A percentile compares a stretch with the other conserved stretches of the same genome.
Evolutionary conservation across 1,140 invertebrate genomes (phyloP).

Genomic region (Eueides isabella): DNA sequence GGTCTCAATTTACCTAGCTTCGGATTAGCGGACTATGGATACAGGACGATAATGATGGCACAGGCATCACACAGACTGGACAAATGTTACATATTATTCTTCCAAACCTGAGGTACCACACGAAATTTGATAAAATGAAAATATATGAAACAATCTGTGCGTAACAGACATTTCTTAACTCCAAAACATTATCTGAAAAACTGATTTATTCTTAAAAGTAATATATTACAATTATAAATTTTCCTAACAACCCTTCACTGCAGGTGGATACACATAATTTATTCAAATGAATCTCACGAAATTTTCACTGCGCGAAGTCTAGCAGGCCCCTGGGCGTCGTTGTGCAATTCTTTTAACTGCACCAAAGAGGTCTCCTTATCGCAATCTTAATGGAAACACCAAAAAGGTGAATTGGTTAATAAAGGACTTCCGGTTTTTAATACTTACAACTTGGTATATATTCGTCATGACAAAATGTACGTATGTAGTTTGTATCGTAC

Average conservation of each 20-base stretch:
- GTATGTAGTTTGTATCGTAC: background rate
- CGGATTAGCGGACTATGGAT: no score
- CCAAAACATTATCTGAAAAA: background rate
- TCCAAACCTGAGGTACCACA: no score
- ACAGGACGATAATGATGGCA: no score
- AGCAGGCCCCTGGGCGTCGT: slow-evolving; percentile 68
- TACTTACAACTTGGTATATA: background rate
- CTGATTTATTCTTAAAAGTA: background rate
- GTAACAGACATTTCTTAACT: background rate
- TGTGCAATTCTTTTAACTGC: slow-evolving; percentile 75
- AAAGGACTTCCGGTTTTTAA: slow-evolving; percentile 21
- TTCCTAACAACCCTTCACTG: slow-evolving; percentile 25
- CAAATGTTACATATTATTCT: no score
- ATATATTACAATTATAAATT: slow-evolving; percentile 28
- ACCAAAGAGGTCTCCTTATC: slow-evolving; percentile 66
- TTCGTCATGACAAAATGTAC: background rate
- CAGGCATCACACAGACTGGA: no score
- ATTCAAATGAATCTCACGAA: slow-evolving; percentile 78
- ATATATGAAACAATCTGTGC: no score
- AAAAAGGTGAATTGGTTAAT: slow-evolving; percentile 48
- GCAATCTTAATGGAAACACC: slow-evolving; percentile 65
- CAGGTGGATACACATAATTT: slow-evolving; percentile 64
- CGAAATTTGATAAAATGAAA: no score
- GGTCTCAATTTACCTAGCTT: no score
- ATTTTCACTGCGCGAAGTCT: slow-evolving; percentile 60